Conservation (phyloP, 2,797 vertebrate genomes). For the Urophycis tenuis region DNA sequence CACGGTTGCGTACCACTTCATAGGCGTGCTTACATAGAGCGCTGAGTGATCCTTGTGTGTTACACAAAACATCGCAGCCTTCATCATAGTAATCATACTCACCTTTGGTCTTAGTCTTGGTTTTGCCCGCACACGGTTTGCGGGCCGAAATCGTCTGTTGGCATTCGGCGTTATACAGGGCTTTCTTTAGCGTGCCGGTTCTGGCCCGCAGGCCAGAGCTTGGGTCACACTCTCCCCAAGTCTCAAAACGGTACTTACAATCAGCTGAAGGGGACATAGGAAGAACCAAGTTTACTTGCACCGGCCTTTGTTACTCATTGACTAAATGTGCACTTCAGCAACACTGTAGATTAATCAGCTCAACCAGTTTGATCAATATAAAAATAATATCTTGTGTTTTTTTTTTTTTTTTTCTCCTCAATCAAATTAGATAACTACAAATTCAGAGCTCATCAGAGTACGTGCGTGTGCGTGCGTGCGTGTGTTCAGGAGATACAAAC, state of each 20-base stretch:
- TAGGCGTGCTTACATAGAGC: too few relatives aligned
- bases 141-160: conserved; percentile 74
- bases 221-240: conserved; percentile 79
- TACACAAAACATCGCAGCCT: too few relatives aligned
- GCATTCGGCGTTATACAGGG: conserved; percentile 79
- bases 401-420: neutral
- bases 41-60: too few relatives aligned
- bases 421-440: neutral
- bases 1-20: too few relatives aligned
- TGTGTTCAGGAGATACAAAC: neutral
- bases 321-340: neutral
- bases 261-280: conserved; percentile 65
- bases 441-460: neutral
- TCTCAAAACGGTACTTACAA: conserved; percentile 88
- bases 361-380: neutral
- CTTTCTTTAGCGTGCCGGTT: conserved; percentile 79
- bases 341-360: neutral
- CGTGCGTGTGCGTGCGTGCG: neutral
- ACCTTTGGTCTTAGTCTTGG: conserved; percentile 83
- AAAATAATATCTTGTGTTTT: too few relatives aligned
- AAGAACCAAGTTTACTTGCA: neutral
- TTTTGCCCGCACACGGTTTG: conserved; percentile 79
- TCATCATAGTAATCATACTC: conserved; percentile 41
- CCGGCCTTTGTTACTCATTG: neutral
- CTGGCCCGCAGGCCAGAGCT: conserved; percentile 70